Conservation (phyloP, 2,888 invertebrate genomes). For the Liodrosophila aerea region DNA sequence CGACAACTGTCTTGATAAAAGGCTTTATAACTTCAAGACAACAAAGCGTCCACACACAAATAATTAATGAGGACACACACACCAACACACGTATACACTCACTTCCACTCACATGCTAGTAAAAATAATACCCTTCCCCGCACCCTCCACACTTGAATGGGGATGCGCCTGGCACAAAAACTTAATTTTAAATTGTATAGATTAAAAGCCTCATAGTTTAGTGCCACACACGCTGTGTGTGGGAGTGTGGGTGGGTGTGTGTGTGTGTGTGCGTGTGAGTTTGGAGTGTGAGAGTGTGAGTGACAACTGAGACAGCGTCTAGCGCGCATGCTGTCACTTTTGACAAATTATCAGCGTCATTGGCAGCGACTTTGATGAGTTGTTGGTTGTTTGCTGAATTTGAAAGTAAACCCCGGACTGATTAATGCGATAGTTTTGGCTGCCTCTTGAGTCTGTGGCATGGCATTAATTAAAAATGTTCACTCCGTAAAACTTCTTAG, state of each 20-base stretch:
- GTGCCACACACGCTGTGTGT: constrained; percentile 20
- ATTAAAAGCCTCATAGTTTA: constrained; percentile 72
- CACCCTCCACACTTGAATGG: too few relatives aligned
- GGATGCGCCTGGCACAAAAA: constrained; percentile 34
- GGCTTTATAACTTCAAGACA: constrained; percentile 26
- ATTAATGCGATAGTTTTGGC: constrained; percentile 73
- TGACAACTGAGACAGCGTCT: constrained; percentile 49
- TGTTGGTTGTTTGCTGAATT: constrained; percentile 48
- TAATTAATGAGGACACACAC: constrained; percentile 66
- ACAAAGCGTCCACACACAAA: constrained; percentile 46
- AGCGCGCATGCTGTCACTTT: constrained; percentile 70
- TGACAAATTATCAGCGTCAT: constrained; percentile 79
- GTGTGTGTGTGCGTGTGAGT: constrained; percentile 1
- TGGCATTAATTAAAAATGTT: constrained; percentile 61
- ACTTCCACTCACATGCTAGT: constrained; percentile 2
- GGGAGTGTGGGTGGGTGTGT: background rate
- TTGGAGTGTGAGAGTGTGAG: constrained; percentile 14
- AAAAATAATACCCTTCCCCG: too few relatives aligned
- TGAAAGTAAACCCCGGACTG: constrained; percentile 56
- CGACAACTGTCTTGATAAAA: constrained; percentile 1
- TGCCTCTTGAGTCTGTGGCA: constrained; percentile 56
- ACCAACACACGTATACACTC: constrained; percentile 22
- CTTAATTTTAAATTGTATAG: constrained; percentile 73
- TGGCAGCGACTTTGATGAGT: constrained; percentile 75
- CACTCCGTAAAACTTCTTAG: background rate